Conservation (phyloP, 2,888 invertebrate species). For the Notodonta ziczac region DNA sequence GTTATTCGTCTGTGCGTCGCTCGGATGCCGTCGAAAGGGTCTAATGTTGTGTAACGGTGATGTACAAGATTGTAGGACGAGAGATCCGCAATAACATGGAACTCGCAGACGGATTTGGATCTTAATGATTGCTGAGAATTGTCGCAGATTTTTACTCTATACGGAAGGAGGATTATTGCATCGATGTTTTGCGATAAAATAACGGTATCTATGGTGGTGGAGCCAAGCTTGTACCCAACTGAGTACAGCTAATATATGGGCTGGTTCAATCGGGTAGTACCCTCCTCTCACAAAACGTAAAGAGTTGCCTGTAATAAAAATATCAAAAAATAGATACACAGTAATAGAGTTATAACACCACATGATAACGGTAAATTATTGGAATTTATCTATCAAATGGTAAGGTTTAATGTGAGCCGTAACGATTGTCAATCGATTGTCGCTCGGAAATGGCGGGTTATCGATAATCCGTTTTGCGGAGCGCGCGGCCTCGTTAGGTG, state of each 20-base stretch:
- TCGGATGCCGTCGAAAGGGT: conserved; percentile 2
- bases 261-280: no score
- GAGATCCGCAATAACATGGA: no score
- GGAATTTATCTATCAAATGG: conserved; percentile 31
- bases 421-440: conserved; percentile 47
- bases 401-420: conserved; percentile 31
- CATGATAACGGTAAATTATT: not conserved
- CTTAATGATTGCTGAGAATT: no score
- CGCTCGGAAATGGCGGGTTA: conserved; percentile 40
- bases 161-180: no score
- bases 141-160: no score
- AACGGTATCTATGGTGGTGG: no score
- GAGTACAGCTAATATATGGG: no score
- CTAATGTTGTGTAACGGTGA: not conserved
- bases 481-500: conserved; percentile 46
- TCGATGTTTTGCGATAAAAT: no score
- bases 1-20: conserved; percentile 1
- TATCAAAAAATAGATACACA: not conserved
- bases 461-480: conserved; percentile 45
- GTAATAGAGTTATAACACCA: not conserved
- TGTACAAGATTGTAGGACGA: not conserved
- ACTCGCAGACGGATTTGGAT: not conserved
- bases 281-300: no score
- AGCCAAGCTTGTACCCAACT: no score
- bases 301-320: no score